phyloP scores from a whole-genome alignment of 2,113 vertebrate genomes.

The Charina bottae region DNA sequence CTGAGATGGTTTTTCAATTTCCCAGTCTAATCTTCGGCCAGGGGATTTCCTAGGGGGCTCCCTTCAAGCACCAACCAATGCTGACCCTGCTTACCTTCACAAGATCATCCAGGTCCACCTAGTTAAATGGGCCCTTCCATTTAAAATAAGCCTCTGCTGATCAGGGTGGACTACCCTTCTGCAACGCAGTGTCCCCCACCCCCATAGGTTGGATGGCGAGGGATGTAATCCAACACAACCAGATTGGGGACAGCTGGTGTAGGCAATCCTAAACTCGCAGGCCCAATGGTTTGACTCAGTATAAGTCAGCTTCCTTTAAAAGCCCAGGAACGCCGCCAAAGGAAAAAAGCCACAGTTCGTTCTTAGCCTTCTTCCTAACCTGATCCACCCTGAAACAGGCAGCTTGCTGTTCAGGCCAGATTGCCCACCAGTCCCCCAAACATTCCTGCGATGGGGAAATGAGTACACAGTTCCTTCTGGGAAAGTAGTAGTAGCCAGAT shows the following conservation, averaged over 20 bases:
- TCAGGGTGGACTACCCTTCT: not conserved
- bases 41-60: not conserved
- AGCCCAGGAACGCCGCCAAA: not conserved
- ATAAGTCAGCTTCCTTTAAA: not conserved
- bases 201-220: not conserved
- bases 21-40: not conserved
- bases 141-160: not conserved
- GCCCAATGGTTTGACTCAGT: not conserved
- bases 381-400: not conserved
- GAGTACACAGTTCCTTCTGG: not conserved
- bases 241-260: not conserved
- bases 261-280: not conserved
- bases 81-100: not conserved
- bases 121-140: not conserved
- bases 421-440: not conserved
- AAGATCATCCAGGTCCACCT: not conserved
- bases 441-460: not conserved
- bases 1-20: not conserved
- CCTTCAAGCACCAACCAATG: not conserved
- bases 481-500: constrained; percentile 3
- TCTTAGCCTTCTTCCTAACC: not conserved
- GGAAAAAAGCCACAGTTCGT: not conserved
- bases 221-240: not conserved
- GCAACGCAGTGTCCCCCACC: not conserved
- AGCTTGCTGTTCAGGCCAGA: not conserved